A percentile compares a stretch with the other conserved stretches of the same genome.
Evolutionary conservation across 2,888 invertebrate genomes (phyloP).

Genomic region (Hydriomena furcata): DNA sequence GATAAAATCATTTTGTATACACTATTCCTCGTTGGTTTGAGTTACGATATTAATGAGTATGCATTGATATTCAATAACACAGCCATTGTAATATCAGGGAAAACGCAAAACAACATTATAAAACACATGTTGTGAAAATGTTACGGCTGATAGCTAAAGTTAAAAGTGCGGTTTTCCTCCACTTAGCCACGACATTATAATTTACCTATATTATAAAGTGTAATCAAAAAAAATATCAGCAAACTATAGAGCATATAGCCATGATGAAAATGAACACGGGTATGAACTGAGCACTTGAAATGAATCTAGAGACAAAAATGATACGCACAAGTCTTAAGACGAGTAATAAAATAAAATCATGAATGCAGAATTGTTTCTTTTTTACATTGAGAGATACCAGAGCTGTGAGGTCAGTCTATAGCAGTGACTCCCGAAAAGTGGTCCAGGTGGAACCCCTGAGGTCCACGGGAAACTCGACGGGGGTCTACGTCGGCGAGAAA

Average conservation of each 20-base stretch:
- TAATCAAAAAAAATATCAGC: constrained; percentile 7
- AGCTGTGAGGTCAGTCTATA: no score
- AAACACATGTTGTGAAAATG: constrained; percentile 17
- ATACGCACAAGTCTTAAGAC: background rate
- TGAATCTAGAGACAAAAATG: background rate
- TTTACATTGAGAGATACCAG: no score
- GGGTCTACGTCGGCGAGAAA: no score
- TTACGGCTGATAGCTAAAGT: constrained; percentile 17
- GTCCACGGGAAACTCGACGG: no score
- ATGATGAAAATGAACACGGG: background rate
- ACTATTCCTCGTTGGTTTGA: no score
- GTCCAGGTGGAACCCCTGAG: no score
- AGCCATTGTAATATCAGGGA: constrained; percentile 1
- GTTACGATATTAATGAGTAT: no score
- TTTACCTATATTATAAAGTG: constrained; percentile 22
- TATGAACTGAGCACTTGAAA: no score
- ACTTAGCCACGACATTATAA: constrained; percentile 26
- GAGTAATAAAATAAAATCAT: no score
- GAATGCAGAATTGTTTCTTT: no score
- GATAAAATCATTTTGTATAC: no score
- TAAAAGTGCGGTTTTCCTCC: constrained; percentile 42
- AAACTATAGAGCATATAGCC: background rate
- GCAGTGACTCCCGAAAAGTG: no score
- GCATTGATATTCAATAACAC: constrained; percentile 9
- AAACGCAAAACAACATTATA: constrained; percentile 13